Percentiles rank a stretch among this genome's conserved stretches.
phyloP scores from a whole-genome alignment of 2,113 vertebrate genomes.

The Columba livia region DNA sequence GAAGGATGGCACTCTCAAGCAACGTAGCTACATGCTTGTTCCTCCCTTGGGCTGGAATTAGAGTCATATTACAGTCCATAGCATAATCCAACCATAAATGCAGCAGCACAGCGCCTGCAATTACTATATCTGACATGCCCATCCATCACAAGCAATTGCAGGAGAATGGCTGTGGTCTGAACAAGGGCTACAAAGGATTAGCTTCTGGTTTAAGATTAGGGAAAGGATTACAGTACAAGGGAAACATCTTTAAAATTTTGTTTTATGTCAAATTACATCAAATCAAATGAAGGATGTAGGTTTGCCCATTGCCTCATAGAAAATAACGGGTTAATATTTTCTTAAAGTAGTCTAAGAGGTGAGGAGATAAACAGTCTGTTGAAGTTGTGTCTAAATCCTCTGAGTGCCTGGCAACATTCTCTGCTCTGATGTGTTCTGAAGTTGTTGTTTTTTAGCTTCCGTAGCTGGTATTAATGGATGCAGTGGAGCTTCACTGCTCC shows the following conservation, averaged over 20 bases:
- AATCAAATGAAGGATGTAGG: neutral
- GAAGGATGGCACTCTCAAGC: neutral
- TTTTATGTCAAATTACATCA: neutral
- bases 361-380: neutral
- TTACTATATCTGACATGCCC: neutral
- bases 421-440: neutral
- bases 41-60: neutral
- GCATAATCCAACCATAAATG: neutral
- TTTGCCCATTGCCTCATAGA: neutral
- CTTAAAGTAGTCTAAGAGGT: neutral
- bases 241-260: neutral
- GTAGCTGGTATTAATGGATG: neutral
- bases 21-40: fast-evolving
- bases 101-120: neutral
- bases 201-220: neutral
- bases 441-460: neutral
- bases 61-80: neutral
- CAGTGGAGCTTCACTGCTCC: neutral
- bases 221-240: neutral
- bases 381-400: neutral
- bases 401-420: neutral
- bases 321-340: neutral
- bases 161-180: neutral
- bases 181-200: neutral
- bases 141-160: neutral